These are phyloP conservation scores for Pseudonaja textilis DNA, from an alignment of 2,113 vertebrate genomes.

Conservation along the genomic window DNA sequence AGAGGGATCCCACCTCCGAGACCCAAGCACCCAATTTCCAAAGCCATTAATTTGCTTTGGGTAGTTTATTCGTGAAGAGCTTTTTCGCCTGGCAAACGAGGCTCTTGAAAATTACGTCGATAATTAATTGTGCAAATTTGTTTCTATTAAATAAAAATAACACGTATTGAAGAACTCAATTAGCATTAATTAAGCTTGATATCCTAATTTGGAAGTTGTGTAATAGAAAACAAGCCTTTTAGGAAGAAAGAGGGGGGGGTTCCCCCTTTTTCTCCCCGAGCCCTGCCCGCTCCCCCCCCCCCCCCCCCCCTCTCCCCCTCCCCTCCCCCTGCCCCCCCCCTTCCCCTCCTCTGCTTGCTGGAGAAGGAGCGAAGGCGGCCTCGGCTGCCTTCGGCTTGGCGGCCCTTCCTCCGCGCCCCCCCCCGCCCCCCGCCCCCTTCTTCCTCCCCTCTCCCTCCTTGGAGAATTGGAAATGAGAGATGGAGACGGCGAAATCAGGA, in stretches of 20 bases:
- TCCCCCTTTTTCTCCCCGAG: constrained; percentile 55
- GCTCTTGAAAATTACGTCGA: constrained; percentile 94
- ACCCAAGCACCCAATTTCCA: constrained; percentile 55
- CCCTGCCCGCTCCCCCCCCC: constrained; percentile 62
- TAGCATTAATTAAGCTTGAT: constrained; percentile 99
- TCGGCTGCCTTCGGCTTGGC: too few species aligned
- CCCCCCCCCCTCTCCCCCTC: background rate
- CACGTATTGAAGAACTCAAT: constrained; percentile 99
- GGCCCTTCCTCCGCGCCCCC: background rate
- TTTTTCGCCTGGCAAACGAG: constrained; percentile 86
- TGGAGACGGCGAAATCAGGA: constrained; percentile 99
- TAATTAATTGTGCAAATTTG: constrained; percentile 99
- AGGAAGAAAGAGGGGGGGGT: background rate
- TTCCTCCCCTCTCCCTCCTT: constrained; percentile 79
- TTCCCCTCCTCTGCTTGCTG: background rate
- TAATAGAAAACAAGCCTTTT: constrained; percentile 98
- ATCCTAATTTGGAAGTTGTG: constrained; percentile 99
- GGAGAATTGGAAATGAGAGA: constrained; percentile 99
- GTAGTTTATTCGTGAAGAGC: constrained; percentile 75
- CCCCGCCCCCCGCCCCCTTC: background rate
- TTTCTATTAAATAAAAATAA: constrained; percentile 99
- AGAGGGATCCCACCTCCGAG: background rate
- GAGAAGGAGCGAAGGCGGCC: background rate
- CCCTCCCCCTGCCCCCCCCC: rapidly evolving
- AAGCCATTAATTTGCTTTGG: constrained; percentile 74